Base-by-base conservation (phyloP, 2,797 vertebrate species). In the Spinibarbus caldwelli region DNA sequence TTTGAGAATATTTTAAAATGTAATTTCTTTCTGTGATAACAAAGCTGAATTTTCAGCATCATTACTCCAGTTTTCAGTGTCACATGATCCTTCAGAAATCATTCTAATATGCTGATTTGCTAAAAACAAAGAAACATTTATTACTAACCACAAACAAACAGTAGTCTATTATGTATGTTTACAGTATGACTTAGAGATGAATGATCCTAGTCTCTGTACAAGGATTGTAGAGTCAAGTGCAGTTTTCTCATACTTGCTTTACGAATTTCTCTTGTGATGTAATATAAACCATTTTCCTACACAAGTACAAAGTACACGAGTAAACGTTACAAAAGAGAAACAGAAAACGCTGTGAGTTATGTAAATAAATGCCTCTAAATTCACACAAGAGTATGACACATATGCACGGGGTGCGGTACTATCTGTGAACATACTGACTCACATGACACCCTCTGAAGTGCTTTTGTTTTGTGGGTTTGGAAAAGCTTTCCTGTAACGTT, bases 401-500 rank as follows among this genome's bases (percentile, higher is more conserved):
- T 12, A 66, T 78, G 80, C 36, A 45, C 17, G n/a, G n/a, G 38
- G 73, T 14, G 34, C 12, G 19, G 49, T 54, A 59, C 45, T 52
- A 5, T 68, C 59, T 54, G n/a, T 11, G 36, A 78, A 67, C 47
- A 29, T 52, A 49, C 72, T 66, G 59, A 66, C 59, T 78, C 71
- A 77, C 45, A 72, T 45, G 71, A 84, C 70, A 79, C 29, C 81
- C 57, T 85, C 66, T 85, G 47, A 79, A 54, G 72, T 34, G 71
- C 57, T 73, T 84, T 81, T 86, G 77, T 84, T 86, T 84, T 82
- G 67, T 29, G 59, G 83, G 75, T 62, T 64, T 62, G 57, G 29
- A 86, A 67, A 78, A 78, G 83, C 75, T 70, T 84, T 70, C n/a
- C 38, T 45, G 82, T 67, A 78, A 54, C 11, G 36, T 59, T 59